Evolutionary conservation across 2,888 invertebrate species (phyloP), one percentile per base, ranked within the genome.

Genomic region (Tetheella fluctuosa): DNA sequence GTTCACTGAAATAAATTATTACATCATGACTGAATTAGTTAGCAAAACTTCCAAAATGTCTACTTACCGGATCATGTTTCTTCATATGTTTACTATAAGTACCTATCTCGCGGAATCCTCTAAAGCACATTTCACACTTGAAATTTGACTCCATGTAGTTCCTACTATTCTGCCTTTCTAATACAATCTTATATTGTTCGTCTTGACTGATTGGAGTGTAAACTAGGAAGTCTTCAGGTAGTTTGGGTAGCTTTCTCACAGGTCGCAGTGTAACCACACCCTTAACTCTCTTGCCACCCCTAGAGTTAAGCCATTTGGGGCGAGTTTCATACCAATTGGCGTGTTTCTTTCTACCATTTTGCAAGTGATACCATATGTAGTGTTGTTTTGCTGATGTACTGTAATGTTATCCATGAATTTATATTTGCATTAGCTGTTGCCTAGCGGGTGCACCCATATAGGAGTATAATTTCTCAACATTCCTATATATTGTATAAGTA

Each of bases 31-130:
- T n/a, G n/a, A n/a, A n/a, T 28, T 28, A 6, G 28, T 28, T 28
- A 28, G 3, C 28, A 28, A 6, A 7, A 28, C 28, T 28, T 7
- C 3, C 0, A 28, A 2, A 28, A 1, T 6, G 28, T 28, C 7
- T 0, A 77, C 86, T 84, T 62, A 91, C 92, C 63, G 91, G 86
- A 65, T 90, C 85, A 77, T 93, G 92, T 74, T 91, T 93, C 64
- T 78, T 85, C 89, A 92, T 89, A 64, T 93, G 92, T 37, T 90
- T 91, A 42, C 74, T 79, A 61, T 84, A 91, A 0, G 92, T 89
- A 1, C 60, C 57, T 23, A 74, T 61, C 55, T 84, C 84, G 17
- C 91, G 73, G 54, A 88, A 93, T 0, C 91, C 92, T 69, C 83
- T 81, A 48, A 70, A 93, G 64, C 92, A 92, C 52, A 85, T 37